Evolutionary conservation across 2,888 invertebrate species (phyloP).

Genomic region (Arenicola marina): DNA sequence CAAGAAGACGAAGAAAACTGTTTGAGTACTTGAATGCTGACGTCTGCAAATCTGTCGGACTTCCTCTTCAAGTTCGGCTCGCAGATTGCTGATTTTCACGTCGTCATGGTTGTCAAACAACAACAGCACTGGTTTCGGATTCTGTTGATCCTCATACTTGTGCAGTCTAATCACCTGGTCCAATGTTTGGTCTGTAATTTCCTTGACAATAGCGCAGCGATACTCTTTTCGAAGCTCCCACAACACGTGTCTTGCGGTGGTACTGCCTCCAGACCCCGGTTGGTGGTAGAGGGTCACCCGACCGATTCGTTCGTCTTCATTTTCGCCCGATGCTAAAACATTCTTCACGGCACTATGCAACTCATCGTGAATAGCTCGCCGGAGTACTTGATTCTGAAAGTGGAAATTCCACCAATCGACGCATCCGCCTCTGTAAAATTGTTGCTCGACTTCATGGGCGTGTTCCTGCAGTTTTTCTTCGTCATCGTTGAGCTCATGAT

Average conservation of each 20-base stretch:
- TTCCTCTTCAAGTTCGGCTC: constrained; percentile 21
- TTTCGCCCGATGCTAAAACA: neutral
- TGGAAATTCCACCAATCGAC: constrained; percentile 47
- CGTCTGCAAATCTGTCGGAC: constrained; percentile 12
- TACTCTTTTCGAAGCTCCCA: constrained; percentile 39
- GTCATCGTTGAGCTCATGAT: constrained; percentile 10
- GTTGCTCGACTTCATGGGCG: constrained; percentile 2
- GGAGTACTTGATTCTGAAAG: constrained; percentile 37
- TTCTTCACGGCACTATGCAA: neutral
- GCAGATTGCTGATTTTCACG: constrained; percentile 29
- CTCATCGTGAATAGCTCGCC: constrained; percentile 14
- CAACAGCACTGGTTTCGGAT: constrained; percentile 40
- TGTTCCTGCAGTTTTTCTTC: neutral
- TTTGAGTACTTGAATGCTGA: neutral
- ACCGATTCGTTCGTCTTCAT: constrained; percentile 34
- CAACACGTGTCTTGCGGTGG: constrained; percentile 39
- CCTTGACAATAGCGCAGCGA: constrained; percentile 39
- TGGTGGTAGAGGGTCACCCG: constrained; percentile 39
- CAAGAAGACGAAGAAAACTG: constrained; percentile 11
- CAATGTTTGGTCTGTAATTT: constrained; percentile 38
- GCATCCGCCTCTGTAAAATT: constrained; percentile 34
- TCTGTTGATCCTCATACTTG: constrained; percentile 31
- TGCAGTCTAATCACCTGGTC: constrained; percentile 36
- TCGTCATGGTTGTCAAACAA: constrained; percentile 35
- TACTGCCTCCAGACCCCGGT: constrained; percentile 45